Base-by-base conservation (phyloP, 2,888 invertebrate genomes). In the Leptopterna dolabrata region DNA sequence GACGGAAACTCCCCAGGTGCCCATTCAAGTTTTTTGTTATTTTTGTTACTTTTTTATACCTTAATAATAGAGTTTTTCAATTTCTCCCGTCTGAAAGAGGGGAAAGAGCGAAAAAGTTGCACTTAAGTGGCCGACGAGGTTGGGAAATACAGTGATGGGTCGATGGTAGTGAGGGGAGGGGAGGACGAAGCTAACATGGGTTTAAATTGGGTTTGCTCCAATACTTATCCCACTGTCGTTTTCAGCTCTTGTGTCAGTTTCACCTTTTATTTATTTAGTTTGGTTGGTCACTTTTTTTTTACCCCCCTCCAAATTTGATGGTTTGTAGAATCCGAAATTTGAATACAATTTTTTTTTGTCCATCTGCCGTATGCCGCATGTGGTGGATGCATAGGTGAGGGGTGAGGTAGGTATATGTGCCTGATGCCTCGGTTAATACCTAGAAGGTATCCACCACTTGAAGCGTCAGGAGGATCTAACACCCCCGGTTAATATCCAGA, bases 51-150 rank as follows among this genome's bases (percentile, higher is more conserved):
- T 78, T 70, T n/a, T 19, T 41, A 14, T 30, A 19, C 70, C 41
- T 70, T 70, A 83, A 70, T 83, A 83, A 83, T 70, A 70, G 82
- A 82, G 82, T 82, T 82, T 82, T 82, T 82, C 82, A 82, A 82
- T 82, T 63, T 63, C 41, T 63, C n/a, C 16, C 6, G 83, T 70
- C 70, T 83, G n/a, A 70, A 83, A 70, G 63, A 83, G 82, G 27
- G 63, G 63, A 51, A 41, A 63, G 82, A 83, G 70, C 24, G 70
- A 43, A 70, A 70, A 83, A 83, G 83, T 70, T 70, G 70, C 70
- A 83, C n/a, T 70, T 82, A 83, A 70, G 47, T 70, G 83, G 83
- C 83, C 6, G 30, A 70, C 70, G n/a, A n/a, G 51, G 81, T 11
- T 27, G 30, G 30, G 83, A 70, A 14, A 27, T 82, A 7, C 29